A percentile compares a stretch with the other conserved stretches of the same genome.
Evolutionary conservation across 2,888 invertebrate species (phyloP).

Genomic region (Oxycera nigricornis): DNA sequence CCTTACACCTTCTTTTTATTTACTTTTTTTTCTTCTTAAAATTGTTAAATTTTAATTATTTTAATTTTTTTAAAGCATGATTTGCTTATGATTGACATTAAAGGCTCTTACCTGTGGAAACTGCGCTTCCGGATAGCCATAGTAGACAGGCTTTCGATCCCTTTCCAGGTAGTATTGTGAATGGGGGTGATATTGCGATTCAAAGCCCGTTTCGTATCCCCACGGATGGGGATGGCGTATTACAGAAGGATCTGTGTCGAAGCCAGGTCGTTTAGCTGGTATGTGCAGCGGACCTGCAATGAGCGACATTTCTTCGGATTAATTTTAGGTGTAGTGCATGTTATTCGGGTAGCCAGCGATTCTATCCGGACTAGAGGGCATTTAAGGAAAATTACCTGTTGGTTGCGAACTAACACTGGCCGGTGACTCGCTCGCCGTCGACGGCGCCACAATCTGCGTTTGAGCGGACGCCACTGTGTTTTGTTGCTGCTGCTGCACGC

Average conservation of each 20-base stretch:
- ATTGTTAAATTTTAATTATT: no score
- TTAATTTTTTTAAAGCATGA: no score
- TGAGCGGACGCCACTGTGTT: conserved; percentile 62
- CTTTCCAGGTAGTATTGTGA: conserved; percentile 62
- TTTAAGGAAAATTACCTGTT: conserved; percentile 56
- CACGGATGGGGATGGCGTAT: conserved; percentile 62
- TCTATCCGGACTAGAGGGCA: neutral
- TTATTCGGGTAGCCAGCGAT: neutral
- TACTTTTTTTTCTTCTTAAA: no score
- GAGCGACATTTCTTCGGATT: conserved; percentile 65
- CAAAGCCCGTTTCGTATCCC: conserved; percentile 61
- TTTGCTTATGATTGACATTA: no score
- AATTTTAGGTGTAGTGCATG: conserved; percentile 22
- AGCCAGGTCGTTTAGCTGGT: conserved; percentile 81
- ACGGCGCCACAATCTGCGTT: conserved; percentile 64
- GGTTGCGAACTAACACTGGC: conserved; percentile 66
- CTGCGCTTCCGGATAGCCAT: conserved; percentile 62
- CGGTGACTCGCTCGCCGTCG: conserved; percentile 68
- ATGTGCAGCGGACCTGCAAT: conserved; percentile 80
- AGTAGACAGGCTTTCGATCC: conserved; percentile 62
- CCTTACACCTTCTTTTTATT: neutral
- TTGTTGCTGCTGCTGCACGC: conserved; percentile 58
- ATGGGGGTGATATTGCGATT: conserved; percentile 58
- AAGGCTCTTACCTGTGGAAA: conserved; percentile 58
- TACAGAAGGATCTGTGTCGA: conserved; percentile 63